A percentile compares a stretch with the other conserved stretches of the same genome.
Evolutionary conservation across 2,797 vertebrate genomes (phyloP).

Genomic region (Acanthurus lineatus): DNA sequence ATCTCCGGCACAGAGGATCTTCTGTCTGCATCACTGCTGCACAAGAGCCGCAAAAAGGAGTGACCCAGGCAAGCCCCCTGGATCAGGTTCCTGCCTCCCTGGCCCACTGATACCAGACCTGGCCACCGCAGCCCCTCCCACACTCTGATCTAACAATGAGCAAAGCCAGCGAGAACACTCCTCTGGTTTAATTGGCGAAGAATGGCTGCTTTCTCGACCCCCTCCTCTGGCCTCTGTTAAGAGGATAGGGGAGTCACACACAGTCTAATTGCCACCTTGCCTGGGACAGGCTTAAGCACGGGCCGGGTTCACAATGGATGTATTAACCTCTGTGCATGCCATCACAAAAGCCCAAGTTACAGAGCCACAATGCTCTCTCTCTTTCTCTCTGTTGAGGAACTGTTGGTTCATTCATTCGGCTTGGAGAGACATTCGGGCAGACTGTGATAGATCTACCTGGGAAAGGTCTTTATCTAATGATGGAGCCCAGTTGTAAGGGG

Average conservation of each 20-base stretch:
- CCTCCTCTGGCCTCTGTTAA: constrained; percentile 42
- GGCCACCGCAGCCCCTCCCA: constrained; percentile 66
- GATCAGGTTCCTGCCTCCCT: constrained; percentile 76
- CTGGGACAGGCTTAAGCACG: constrained; percentile 52
- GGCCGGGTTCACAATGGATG: constrained; percentile 62
- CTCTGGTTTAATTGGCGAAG: constrained; percentile 75
- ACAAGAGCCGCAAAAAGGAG: constrained; percentile 48
- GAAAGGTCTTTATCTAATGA: constrained; percentile 71
- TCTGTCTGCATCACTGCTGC: constrained; percentile 73
- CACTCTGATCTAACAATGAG: constrained; percentile 77
- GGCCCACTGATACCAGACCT: constrained; percentile 78
- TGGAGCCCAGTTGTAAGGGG: constrained; percentile 29
- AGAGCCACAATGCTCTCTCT: constrained; percentile 65
- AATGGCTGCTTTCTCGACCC: constrained; percentile 75
- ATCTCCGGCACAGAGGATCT: constrained; percentile 71
- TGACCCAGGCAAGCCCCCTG: constrained; percentile 54
- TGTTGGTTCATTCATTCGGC: constrained; percentile 68
- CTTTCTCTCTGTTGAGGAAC: constrained; percentile 50
- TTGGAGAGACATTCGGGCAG: constrained; percentile 42
- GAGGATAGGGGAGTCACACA: constrained; percentile 55
- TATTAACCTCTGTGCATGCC: constrained; percentile 71
- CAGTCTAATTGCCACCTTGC: constrained; percentile 77
- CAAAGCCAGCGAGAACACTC: constrained; percentile 51
- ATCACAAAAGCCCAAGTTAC: constrained; percentile 72
- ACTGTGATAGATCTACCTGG: constrained; percentile 77